Conservation (phyloP, 2,113 vertebrate species). For the Tor tambroides region DNA sequence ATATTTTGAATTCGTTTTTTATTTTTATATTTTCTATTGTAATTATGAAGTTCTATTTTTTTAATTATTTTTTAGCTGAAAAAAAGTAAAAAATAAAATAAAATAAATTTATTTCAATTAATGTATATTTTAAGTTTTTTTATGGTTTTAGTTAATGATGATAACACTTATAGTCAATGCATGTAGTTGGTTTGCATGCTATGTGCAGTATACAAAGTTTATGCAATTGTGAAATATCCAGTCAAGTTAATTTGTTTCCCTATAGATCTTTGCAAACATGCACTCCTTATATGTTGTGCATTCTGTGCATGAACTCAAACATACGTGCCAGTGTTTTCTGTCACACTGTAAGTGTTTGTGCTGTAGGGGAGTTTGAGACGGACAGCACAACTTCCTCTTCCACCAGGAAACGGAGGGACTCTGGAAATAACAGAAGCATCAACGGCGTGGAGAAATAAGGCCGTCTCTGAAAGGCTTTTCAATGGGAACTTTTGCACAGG, state of each 20-base stretch:
- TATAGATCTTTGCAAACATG: neutral
- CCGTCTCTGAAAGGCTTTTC: neutral
- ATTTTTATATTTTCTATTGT: too few relatives aligned
- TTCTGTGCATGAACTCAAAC: neutral
- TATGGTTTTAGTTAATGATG: neutral
- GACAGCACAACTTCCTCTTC: conserved; percentile 50
- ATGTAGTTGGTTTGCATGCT: neutral
- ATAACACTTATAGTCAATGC: neutral
- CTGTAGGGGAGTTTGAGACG: conserved; percentile 60
- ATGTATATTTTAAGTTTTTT: too few relatives aligned
- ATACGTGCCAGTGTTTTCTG: neutral
- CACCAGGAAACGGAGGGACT: conserved; percentile 61
- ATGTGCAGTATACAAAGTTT: neutral
- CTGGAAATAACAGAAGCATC: conserved; percentile 57
- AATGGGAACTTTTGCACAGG: conserved; percentile 29
- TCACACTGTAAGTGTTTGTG: conserved; percentile 37
- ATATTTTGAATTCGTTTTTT: too few relatives aligned
- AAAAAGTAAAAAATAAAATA: too few relatives aligned
- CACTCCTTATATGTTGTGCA: neutral
- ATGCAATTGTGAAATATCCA: neutral
- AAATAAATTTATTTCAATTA: too few relatives aligned
- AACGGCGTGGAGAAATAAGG: conserved; percentile 69
- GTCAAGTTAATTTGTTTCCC: neutral
- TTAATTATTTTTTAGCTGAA: too few relatives aligned
- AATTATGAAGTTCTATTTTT: too few relatives aligned